Base-by-base conservation (phyloP, 2,888 invertebrate genomes). In the Limnephilus lunatus region DNA sequence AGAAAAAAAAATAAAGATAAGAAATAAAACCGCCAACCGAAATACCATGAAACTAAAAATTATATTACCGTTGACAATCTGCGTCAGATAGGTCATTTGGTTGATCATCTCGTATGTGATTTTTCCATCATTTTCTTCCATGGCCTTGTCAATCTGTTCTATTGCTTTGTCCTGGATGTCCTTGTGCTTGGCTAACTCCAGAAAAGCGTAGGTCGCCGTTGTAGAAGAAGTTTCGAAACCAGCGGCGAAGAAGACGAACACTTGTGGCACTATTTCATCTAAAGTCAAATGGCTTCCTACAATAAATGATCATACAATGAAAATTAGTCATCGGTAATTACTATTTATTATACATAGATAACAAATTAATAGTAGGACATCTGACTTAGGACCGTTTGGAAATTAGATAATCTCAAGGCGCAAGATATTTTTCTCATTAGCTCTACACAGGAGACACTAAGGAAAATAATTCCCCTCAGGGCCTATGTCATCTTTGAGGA, bases 211-310 rank as follows among this genome's bases (percentile, higher is more conserved):
- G 81, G 95, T 95, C 94, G 96, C 94, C 5, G 95, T 95, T n/a
- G 95, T 95, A 15, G 95, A 95, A n/a, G 96, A 96, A 0, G 96
- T 96, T 94, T 97, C 97, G 92, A 95, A 96, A 0, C 97, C 97
- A 68, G 96, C 97, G 0, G 94, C 92, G 91, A 96, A 96, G 93
- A 97, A 97, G 0, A 96, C 94, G 53, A 96, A 95, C 5, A 96
- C 96, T 91, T 97, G 97, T 12, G 91, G 0, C n/a, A 80, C 39
- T 15, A 91, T 68, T 53, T 91, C 91, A 0, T 85, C 85, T 25
- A 91, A 1, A 9, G 89, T 81, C 81, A 86, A n/a, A 12, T 68
- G 85, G 39, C n/a, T 44, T 44, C 85, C 92, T 92, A 80, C 35
- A 92, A 91, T 25, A 32, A 39, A 83, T 9, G 25, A 7, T 25